Base-by-base conservation (phyloP, 2,797 vertebrate genomes). In the Macropus fuliginosus region DNA sequence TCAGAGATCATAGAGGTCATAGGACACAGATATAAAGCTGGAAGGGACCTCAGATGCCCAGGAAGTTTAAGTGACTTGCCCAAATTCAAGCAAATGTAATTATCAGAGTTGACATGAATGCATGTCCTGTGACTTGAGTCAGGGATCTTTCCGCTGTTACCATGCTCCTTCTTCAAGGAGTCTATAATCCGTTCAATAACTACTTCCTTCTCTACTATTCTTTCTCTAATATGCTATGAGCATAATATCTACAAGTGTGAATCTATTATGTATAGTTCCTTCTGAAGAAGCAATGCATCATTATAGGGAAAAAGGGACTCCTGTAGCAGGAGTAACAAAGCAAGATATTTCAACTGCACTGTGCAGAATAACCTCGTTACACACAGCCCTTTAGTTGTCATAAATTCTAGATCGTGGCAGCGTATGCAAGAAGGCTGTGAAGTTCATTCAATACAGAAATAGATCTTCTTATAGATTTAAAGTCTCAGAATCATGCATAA, bases 241-340 rank as follows among this genome's bases (percentile, higher is more conserved):
- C n/a, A 90, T 10, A 52, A 56, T 56, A 34, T 31, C 50, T 21
- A 94, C 14, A 92, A 81, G 46, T 27, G 46, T 93, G 56, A 94
- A 90, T 87, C 57, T n/a, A 62, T 56, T 56, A 95, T 12, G 46
- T 29, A 66, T 95, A 93, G 94, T 92, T 52, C 52, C 52, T 96
- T 94, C 93, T 74, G 54, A 57, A 95, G 95, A 94, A 96, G 95
- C 55, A 95, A 94, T 90, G 54, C 10, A 93, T 95, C 95, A 96
- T 81, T 57, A 93, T 0, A 56, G 91, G 96, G 95, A 96, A 98
- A 97, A 90, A 11, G 57, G 92, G 90, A 95, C 91, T 56, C 96
- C 55, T 92, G 92, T 56, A 95, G 57, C 62, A 93, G 96, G 91
- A 95, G 91, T 89, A 98, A 98, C 95, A 96, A 96, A 95, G 91